Conservation (phyloP, 2,113 vertebrate species). For the Mola mola region DNA sequence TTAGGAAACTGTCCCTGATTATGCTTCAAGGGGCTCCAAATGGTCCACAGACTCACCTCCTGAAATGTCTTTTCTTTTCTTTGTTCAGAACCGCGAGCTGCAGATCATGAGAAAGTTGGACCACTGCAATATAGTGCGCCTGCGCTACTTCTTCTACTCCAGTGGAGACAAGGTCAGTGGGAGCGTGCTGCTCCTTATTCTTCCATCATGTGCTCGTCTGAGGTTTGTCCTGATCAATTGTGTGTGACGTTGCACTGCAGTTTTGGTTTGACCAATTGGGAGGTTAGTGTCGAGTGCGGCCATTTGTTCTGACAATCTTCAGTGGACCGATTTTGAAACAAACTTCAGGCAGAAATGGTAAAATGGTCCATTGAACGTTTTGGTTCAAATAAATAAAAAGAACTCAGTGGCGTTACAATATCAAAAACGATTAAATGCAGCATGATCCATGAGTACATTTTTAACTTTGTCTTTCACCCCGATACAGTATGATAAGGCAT, state of each 20-base stretch:
- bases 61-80: constrained; percentile 15
- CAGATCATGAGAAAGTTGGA: constrained; percentile 99
- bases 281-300: background rate
- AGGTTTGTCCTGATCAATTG: background rate
- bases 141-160: constrained; percentile 99
- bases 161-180: constrained; percentile 98
- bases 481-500: too few relatives aligned
- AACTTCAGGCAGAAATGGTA: too few relatives aligned
- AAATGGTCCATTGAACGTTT: too few relatives aligned
- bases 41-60: background rate
- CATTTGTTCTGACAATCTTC: too few relatives aligned
- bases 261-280: too few relatives aligned
- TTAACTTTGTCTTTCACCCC: too few relatives aligned
- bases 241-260: background rate
- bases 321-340: too few relatives aligned
- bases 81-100: constrained; percentile 93
- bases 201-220: background rate
- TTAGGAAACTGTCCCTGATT: background rate
- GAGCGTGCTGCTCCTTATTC: background rate
- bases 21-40: too few relatives aligned
- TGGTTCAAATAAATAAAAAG: too few relatives aligned
- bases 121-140: constrained; percentile 99
- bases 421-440: too few relatives aligned
- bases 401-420: too few relatives aligned
- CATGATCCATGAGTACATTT: too few relatives aligned